phyloP scores from a whole-genome alignment of 2,113 vertebrate genomes.

The Scalopus aquaticus region DNA sequence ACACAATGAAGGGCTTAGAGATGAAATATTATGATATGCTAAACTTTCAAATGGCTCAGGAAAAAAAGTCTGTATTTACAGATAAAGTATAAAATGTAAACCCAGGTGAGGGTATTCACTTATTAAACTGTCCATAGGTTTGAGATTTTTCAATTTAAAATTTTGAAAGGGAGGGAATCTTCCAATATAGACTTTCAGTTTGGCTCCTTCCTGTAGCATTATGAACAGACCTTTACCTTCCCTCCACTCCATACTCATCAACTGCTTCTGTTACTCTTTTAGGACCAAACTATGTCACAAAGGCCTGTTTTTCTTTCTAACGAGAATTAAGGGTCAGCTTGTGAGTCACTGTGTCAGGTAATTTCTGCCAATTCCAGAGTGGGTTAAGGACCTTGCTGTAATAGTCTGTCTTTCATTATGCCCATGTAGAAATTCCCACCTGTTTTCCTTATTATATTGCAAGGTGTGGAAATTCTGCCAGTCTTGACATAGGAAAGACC shows the following conservation, averaged over 20 bases:
- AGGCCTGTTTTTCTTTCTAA: not conserved
- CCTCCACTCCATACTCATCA: not conserved
- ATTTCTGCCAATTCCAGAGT: not conserved
- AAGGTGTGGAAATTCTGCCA: not conserved
- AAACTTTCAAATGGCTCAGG: constrained; percentile 10
- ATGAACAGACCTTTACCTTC: not conserved
- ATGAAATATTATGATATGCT: not conserved
- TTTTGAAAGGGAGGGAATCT: not conserved
- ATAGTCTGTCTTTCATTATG: not conserved
- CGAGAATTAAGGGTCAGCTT: not conserved
- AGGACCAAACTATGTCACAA: not conserved
- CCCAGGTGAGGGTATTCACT: not conserved
- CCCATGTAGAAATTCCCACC: not conserved
- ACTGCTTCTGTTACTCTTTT: not conserved
- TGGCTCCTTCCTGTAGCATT: not conserved
- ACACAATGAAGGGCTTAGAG: not conserved
- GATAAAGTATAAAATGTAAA: not conserved
- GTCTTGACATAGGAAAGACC: not conserved
- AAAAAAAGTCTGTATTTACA: not conserved
- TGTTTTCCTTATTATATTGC: not conserved
- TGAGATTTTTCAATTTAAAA: constrained; percentile 24
- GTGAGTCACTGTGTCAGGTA: not conserved
- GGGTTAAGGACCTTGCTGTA: not conserved
- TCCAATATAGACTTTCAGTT: not conserved
- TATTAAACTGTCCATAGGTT: not conserved